Evolutionary conservation across 1,140 invertebrate species (phyloP), one percentile per base, ranked within the genome.

Genomic region (Parasteatoda tepidariorum): DNA sequence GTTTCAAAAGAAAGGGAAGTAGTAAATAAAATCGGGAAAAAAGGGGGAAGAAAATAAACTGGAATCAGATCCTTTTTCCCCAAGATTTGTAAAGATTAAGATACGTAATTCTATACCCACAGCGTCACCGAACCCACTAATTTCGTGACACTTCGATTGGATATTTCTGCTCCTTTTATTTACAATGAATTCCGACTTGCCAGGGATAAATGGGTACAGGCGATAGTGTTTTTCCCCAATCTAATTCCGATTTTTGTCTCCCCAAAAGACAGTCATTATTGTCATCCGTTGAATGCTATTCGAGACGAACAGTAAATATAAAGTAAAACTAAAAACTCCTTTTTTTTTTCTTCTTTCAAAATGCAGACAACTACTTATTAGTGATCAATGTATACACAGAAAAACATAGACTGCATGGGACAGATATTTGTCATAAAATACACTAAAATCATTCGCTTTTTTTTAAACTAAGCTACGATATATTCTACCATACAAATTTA

Each of bases 91-190:
- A 66, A 76, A 76, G 74, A 76, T 76, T 76, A 76, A 76, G 18
- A 61, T 74, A 57, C 74, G 59, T 76, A 76, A 76, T 76, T 76
- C 59, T 38, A 76, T 34, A 38, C 74, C 61, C 61, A 24, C 55
- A 66, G 18, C 59, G 74, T 64, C 74, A 55, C 74, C 57, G 64
- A 76, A 76, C 74, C n/a, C 74, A 28, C 74, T 61, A 76, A 76
- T 76, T 76, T 76, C 38, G 55, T 61, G 71, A 74, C 71, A 74
- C 61, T 34, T 76, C 74, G 74, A 76, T 76, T 38, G 74, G 48
- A 13, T 54, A 5, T 38, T n/a, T 18, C 38, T 24, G 9, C 18
- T 18, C 30, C 34, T 71, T 71, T 76, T 64, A 76, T 76, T 76
- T 76, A 76, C 74, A 13, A 71, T 59, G 74, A 34, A 31, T 26